These are phyloP conservation scores for Ennomos fuscantarius DNA, from an alignment of 2,888 invertebrate genomes.

Conservation along the genomic window DNA sequence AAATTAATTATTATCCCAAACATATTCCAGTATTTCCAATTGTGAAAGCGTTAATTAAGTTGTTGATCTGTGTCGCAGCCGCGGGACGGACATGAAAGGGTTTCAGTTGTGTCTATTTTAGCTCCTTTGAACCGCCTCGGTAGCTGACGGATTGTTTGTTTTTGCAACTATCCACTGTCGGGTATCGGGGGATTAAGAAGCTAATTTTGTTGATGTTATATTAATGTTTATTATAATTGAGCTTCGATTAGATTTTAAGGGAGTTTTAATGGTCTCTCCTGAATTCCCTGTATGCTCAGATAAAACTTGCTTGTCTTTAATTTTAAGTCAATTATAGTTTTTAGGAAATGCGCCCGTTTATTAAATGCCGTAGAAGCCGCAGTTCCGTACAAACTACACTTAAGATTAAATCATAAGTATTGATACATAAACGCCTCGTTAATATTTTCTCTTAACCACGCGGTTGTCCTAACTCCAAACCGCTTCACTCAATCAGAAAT, in stretches of 20 bases:
- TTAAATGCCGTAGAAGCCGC: no score
- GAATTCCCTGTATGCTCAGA: no score
- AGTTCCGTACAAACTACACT: no score
- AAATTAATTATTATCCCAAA: conserved; percentile 15
- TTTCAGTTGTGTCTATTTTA: conserved; percentile 79
- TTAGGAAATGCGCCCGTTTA: no score
- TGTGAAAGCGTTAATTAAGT: conserved; percentile 40
- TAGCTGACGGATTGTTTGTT: conserved; percentile 70
- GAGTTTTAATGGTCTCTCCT: no score
- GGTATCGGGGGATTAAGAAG: conserved; percentile 21
- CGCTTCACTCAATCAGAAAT: conserved; percentile 6
- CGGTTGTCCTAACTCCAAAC: background rate
- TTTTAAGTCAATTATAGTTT: no score
- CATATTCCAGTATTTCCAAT: conserved; percentile 25
- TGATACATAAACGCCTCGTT: no score
- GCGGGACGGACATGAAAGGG: conserved; percentile 76
- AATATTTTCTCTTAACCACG: no score
- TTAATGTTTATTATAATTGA: no score
- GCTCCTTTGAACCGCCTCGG: conserved; percentile 72
- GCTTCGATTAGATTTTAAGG: no score
- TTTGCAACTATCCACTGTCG: conserved; percentile 68
- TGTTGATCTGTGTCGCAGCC: conserved; percentile 55
- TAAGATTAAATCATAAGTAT: no score
- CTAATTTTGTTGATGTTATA: conserved; percentile 17
- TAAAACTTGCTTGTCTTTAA: no score